A percentile compares a stretch with the other conserved stretches of the same genome.
Conservation (phyloP, 2,113 vertebrate species). For the Scatophagus argus region DNA sequence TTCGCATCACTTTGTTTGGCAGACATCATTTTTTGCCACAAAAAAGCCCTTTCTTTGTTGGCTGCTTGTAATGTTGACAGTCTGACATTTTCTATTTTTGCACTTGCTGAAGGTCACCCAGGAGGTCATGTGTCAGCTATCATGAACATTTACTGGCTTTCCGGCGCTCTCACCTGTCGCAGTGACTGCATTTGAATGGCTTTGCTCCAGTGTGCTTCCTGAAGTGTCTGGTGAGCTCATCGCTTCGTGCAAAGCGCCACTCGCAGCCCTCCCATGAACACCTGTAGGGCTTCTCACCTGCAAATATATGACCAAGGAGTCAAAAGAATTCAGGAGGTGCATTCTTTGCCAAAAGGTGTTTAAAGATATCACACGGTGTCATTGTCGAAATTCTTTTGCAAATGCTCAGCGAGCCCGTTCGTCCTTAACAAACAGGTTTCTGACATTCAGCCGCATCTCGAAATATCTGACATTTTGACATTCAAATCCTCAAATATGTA, state of each 20-base stretch:
- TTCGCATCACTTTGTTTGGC: background rate
- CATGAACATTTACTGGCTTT: no score
- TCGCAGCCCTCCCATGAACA: slow-evolving; percentile 99
- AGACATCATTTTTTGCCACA: background rate
- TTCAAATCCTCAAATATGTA: background rate
- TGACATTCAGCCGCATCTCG: no score
- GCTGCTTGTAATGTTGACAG: background rate
- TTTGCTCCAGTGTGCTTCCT: slow-evolving; percentile 99
- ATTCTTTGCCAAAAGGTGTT: background rate
- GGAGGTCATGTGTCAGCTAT: background rate
- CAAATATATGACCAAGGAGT: background rate
- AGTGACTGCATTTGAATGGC: slow-evolving; percentile 99
- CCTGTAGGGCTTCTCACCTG: slow-evolving; percentile 99
- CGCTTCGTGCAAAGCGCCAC: slow-evolving; percentile 98
- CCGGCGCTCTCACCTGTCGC: slow-evolving; percentile 90
- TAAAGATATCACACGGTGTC: no score
- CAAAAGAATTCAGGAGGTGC: background rate
- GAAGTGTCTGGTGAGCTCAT: slow-evolving; percentile 99
- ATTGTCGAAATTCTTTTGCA: background rate
- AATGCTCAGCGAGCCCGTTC: no score
- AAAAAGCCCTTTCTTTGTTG: background rate
- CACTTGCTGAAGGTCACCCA: background rate
- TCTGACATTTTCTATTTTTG: background rate
- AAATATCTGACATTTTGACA: background rate
- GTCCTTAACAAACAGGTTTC: no score